Conservation (phyloP, 1,140 invertebrate species). For the Drosophila albomicans region DNA sequence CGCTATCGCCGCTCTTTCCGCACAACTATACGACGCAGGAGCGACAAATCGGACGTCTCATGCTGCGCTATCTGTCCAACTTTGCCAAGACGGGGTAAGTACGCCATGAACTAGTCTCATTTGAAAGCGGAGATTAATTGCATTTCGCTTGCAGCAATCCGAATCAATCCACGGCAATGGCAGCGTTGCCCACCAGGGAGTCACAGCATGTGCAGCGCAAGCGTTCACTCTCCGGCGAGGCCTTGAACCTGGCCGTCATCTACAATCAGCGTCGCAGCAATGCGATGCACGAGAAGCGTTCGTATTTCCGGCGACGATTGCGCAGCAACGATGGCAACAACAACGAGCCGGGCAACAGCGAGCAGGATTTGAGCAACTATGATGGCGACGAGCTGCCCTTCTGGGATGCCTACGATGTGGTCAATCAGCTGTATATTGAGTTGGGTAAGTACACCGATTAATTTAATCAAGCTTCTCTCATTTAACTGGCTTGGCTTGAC, state of each 20-base stretch:
- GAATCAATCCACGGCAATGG: conserved; percentile 59
- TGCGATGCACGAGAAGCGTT: conserved; percentile 75
- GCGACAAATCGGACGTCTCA: conserved; percentile 89
- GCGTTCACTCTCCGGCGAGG: conserved; percentile 51
- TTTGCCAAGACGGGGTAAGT: conserved; percentile 92
- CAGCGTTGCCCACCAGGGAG: conserved; percentile 14
- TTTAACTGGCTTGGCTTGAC: conserved; percentile 44
- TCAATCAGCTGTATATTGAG: conserved; percentile 95
- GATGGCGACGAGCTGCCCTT: conserved; percentile 87
- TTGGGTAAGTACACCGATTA: conserved; percentile 86
- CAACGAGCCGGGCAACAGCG: conserved; percentile 32
- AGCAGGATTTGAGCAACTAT: conserved; percentile 60
- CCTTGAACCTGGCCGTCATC: conserved; percentile 72
- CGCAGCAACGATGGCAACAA: conserved; percentile 64
- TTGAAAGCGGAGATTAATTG: neutral
- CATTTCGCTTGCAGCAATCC: conserved; percentile 62
- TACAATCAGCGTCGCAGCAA: conserved; percentile 80
- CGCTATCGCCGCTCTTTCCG: conserved; percentile 89
- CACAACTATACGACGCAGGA: conserved; percentile 91
- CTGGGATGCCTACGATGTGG: conserved; percentile 95
- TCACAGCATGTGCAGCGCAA: conserved; percentile 51
- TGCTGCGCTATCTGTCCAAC: conserved; percentile 93
- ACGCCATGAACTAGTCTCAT: neutral
- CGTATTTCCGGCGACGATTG: conserved; percentile 63
- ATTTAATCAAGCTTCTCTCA: neutral